These are phyloP conservation scores for Corythornis vintsioides DNA, from an alignment of 2,113 vertebrate genomes.

Conservation along the genomic window DNA sequence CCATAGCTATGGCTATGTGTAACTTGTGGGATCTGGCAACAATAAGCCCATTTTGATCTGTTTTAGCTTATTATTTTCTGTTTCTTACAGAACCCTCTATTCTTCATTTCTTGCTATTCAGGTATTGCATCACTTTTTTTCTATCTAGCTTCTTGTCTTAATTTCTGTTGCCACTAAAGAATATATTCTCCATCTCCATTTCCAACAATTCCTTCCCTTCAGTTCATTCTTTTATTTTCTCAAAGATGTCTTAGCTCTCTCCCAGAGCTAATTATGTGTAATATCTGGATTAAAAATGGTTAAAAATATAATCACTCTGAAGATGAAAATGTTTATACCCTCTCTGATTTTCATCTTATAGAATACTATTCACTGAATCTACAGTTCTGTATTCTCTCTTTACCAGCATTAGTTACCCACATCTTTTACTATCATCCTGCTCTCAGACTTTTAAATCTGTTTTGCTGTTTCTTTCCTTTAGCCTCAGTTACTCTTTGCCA, in stretches of 20 bases:
- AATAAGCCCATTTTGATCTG: background rate
- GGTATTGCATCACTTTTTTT: background rate
- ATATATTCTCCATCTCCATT: background rate
- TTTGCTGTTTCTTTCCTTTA: background rate
- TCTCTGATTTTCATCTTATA: background rate
- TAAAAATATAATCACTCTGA: background rate
- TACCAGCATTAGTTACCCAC: background rate
- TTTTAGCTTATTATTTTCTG: background rate
- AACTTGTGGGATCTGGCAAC: background rate
- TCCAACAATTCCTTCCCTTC: background rate
- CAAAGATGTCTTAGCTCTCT: background rate
- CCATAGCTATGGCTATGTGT: background rate
- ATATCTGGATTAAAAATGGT: background rate
- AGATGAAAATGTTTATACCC: background rate
- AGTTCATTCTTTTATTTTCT: background rate
- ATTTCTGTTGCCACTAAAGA: background rate
- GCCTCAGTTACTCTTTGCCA: background rate
- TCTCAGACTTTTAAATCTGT: background rate
- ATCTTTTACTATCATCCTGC: background rate
- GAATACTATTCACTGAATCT: background rate
- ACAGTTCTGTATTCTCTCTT: background rate
- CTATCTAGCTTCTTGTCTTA: background rate
- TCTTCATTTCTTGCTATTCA: background rate
- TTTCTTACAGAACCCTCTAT: background rate
- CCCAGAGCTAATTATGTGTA: background rate